Evolutionary conservation across 2,797 vertebrate genomes (phyloP).

Genomic region (Chiroxiphia lanceolata): DNA sequence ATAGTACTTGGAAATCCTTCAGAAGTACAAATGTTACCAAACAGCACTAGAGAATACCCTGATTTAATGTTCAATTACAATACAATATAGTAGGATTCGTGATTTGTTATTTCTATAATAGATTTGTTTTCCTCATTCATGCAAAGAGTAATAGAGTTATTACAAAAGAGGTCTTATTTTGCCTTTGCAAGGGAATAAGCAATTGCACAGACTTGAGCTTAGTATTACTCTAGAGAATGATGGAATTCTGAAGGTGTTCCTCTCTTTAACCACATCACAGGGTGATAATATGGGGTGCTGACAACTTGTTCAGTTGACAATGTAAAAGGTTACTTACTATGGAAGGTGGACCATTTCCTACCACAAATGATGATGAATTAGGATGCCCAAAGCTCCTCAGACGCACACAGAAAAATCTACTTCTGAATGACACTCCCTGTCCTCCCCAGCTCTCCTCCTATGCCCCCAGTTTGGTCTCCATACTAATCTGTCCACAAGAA

Average conservation of each 20-base stretch:
- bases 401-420: not conserved
- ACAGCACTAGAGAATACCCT: not conserved
- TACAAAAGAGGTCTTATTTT: not conserved
- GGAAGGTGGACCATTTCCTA: not conserved
- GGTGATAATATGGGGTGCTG: not conserved
- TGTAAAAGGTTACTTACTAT: not conserved
- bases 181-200: not conserved
- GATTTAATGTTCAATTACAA: not conserved
- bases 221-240: not conserved
- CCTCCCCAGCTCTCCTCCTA: not conserved
- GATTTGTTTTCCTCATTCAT: not conserved
- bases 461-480: not conserved
- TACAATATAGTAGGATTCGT: not conserved
- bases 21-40: not conserved
- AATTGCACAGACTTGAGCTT: not conserved
- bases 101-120: not conserved
- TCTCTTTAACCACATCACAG: not conserved
- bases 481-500: not conserved
- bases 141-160: not conserved
- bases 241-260: not conserved
- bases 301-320: not conserved
- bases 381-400: not conserved
- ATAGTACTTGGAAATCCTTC: not conserved
- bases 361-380: not conserved
- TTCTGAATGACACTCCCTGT: rapidly evolving